Evolutionary conservation across 2,797 vertebrate genomes (phyloP).

Genomic region (Cygnus olor): DNA sequence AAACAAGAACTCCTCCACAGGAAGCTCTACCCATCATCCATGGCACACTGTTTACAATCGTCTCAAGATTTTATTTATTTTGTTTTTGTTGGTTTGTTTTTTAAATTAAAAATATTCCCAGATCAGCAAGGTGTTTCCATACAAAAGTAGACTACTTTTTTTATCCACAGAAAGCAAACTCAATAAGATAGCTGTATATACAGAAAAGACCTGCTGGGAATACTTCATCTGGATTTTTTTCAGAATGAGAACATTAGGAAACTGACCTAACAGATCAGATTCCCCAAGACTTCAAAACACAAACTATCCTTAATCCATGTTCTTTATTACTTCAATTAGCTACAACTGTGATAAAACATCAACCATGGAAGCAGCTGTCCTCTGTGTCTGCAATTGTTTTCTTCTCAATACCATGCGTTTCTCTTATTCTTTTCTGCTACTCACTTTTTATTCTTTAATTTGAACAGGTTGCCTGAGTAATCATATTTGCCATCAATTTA

Average conservation of each 20-base stretch:
- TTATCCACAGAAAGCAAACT: neutral
- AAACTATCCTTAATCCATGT: neutral
- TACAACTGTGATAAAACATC: neutral
- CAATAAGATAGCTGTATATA: neutral
- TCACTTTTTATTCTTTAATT: neutral
- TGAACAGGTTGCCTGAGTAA: neutral
- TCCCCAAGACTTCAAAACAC: neutral
- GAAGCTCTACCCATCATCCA: neutral
- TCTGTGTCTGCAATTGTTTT: neutral
- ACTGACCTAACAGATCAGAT: neutral
- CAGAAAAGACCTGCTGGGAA: neutral
- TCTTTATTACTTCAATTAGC: constrained; percentile 14
- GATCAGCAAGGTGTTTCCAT: neutral
- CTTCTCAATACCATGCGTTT: neutral
- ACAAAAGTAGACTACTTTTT: neutral
- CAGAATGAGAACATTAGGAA: neutral
- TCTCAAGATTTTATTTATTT: neutral
- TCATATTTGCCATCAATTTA: neutral
- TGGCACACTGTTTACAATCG: neutral
- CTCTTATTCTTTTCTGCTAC: neutral
- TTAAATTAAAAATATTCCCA: neutral
- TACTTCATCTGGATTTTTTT: neutral
- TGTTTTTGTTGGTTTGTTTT: neutral
- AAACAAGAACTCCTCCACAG: neutral
- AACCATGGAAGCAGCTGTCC: neutral